Evolutionary conservation across 2,888 invertebrate species (phyloP).

Genomic region (Rhingia campestris): DNA sequence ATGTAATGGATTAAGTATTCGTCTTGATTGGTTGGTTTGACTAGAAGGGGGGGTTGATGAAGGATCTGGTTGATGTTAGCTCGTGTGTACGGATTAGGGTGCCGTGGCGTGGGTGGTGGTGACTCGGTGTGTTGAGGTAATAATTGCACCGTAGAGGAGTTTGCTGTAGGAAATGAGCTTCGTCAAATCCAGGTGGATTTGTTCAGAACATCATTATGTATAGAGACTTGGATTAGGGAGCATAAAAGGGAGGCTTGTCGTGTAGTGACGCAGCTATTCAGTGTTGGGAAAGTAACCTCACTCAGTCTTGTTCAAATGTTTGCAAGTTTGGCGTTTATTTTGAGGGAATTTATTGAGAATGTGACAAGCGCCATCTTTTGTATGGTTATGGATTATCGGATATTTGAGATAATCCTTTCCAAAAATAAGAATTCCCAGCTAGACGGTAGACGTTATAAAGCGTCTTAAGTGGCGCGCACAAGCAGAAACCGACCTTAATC

Average conservation of each 20-base stretch:
- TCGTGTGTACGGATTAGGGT: neutral
- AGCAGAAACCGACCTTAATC: too few relatives aligned
- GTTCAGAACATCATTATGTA: neutral
- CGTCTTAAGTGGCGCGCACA: too few relatives aligned
- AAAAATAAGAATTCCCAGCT: too few relatives aligned
- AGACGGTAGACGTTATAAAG: too few relatives aligned
- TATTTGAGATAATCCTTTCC: too few relatives aligned
- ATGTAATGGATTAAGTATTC: constrained; percentile 62
- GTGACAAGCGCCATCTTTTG: too few relatives aligned
- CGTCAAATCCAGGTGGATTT: constrained; percentile 21
- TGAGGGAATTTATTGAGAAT: too few relatives aligned
- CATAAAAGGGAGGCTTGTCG: neutral
- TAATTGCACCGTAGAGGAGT: constrained; percentile 26
- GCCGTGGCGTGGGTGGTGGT: neutral
- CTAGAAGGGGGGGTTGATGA: neutral
- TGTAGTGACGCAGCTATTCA: too few relatives aligned
- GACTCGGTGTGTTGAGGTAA: constrained; percentile 37
- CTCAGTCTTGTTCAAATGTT: too few relatives aligned
- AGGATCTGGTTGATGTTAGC: constrained; percentile 6
- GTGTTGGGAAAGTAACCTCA: too few relatives aligned
- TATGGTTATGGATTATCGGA: too few relatives aligned
- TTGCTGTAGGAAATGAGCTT: neutral
- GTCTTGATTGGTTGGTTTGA: constrained; percentile 51
- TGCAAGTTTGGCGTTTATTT: too few relatives aligned
- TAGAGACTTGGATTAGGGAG: neutral